Evolutionary conservation across 1,140 invertebrate genomes (phyloP).

Genomic region (Scaptomyza hsui): DNA sequence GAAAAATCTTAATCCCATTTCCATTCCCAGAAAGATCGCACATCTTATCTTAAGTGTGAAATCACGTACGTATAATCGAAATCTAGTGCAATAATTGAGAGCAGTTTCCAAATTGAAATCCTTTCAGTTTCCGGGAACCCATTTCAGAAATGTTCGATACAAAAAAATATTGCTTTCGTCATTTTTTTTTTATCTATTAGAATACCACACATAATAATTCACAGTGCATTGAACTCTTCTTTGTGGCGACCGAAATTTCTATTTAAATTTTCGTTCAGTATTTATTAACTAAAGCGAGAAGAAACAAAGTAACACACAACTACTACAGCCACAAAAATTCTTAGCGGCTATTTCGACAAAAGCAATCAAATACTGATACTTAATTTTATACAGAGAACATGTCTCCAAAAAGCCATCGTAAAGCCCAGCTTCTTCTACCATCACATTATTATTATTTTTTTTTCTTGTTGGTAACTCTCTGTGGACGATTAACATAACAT

Average conservation of each 20-base stretch:
- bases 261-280: conserved; percentile 39
- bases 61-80: conserved; percentile 67
- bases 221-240: conserved; percentile 66
- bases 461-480: conserved; percentile 36
- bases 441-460: not conserved
- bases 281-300: conserved; percentile 61
- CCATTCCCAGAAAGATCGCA: conserved; percentile 55
- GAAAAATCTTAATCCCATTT: conserved; percentile 39
- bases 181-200: not conserved
- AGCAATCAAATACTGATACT: conserved; percentile 66
- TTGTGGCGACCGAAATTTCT: conserved; percentile 49
- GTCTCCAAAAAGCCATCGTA: conserved; percentile 53
- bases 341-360: conserved; percentile 58
- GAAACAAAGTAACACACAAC: conserved; percentile 63
- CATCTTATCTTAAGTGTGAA: conserved; percentile 68
- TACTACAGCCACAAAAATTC: conserved; percentile 55
- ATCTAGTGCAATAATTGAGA: conserved; percentile 52
- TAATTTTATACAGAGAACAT: conserved; percentile 80
- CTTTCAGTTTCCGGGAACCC: conserved; percentile 58
- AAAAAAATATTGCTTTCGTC: conserved; percentile 6
- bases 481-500: conserved; percentile 72
- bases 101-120: conserved; percentile 38
- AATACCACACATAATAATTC: not conserved
- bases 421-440: conserved; percentile 38
- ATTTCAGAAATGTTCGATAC: no score